Base-by-base conservation (phyloP, 2,113 vertebrate genomes). In the Hyaena hyaena region DNA sequence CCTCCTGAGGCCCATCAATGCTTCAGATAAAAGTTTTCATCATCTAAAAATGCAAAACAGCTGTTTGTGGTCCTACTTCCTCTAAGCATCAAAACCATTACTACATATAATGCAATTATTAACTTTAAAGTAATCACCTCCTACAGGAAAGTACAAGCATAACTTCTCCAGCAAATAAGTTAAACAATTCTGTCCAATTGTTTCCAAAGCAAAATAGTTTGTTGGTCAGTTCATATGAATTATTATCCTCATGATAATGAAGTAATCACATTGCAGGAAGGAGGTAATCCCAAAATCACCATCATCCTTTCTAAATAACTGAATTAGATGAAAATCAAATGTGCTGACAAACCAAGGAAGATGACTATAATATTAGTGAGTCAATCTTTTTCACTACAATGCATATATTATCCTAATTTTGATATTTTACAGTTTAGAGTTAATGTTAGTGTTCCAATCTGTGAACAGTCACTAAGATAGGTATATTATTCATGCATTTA, bases 41-140 rank as follows among this genome's bases (percentile, higher is more conserved):
- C 53, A 83, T 63, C 23, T 39, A 91, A 71, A 53, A 79, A 95
- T 77, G 61, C 16, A 85, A 53, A 53, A 76, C 33, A 82, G 33
- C 21, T 93, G 53, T 87, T 93, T 79, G 24, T 12, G 21, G 31
- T 33, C 95, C 68, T 35, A 39, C 33, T 66, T 82, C 82, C 50
- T 65, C 58, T 91, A 68, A 93, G 58, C 21, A 88, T 24, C 33
- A 80, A n/a, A 92, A 90, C 21, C 9, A 45, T 76, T 81, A 26
- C 5, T 83, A 9, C 19, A 76, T 50, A 50, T 65, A 76, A 87
- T 43, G 10, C 1, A 61, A 23, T 65, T 65, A 65, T 48, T 88
- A 95, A 83, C 74, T 93, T 68, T 91, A 87, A 53, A 83, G 71
- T n/a, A 83, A 91, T 88, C 66, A 87, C 63, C 17, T 84, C 48